A percentile compares a stretch with the other conserved stretches of the same genome.
Conservation (phyloP, 2,888 invertebrate species). For the Carcina quercana region DNA sequence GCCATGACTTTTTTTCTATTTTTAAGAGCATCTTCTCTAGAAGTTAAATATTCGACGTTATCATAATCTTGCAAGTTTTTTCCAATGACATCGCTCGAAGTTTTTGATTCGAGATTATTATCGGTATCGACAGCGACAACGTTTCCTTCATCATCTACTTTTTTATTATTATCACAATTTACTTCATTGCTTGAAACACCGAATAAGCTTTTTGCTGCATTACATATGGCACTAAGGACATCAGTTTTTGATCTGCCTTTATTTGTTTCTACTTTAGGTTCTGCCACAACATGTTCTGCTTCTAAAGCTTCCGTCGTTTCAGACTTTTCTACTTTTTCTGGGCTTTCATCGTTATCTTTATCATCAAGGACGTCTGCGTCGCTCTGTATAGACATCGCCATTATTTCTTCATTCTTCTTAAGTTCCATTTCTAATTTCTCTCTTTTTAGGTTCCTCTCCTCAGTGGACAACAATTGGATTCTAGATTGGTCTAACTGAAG, state of each 20-base stretch:
- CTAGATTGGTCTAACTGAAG: conserved; percentile 57
- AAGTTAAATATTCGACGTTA: conserved; percentile 44
- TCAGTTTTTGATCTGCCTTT: conserved; percentile 31
- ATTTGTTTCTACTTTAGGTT: conserved; percentile 22
- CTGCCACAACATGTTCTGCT: conserved; percentile 17
- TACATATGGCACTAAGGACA: conserved; percentile 49
- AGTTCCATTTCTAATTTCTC: conserved; percentile 68
- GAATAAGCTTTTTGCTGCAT: conserved; percentile 51
- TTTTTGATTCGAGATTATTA: conserved; percentile 27
- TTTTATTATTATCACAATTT: conserved; percentile 45
- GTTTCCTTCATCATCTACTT: conserved; percentile 54
- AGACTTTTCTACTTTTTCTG: conserved; percentile 8
- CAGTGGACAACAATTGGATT: conserved; percentile 61
- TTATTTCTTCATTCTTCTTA: conserved; percentile 47
- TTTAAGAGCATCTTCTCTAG: conserved; percentile 54
- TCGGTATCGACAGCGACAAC: conserved; percentile 27
- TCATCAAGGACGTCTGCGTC: conserved; percentile 29
- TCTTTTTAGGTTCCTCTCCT: conserved; percentile 69
- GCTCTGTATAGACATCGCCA: conserved; percentile 53
- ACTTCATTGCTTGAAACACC: conserved; percentile 31
- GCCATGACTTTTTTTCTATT: conserved; percentile 71
- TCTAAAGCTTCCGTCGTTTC: conserved; percentile 21
- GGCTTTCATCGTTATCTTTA: background rate
- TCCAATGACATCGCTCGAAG: conserved; percentile 50
- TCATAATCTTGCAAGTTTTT: conserved; percentile 39